Conservation (phyloP, 92 coral and sea anemone genomes). For the Phymanthus crucifer region DNA sequence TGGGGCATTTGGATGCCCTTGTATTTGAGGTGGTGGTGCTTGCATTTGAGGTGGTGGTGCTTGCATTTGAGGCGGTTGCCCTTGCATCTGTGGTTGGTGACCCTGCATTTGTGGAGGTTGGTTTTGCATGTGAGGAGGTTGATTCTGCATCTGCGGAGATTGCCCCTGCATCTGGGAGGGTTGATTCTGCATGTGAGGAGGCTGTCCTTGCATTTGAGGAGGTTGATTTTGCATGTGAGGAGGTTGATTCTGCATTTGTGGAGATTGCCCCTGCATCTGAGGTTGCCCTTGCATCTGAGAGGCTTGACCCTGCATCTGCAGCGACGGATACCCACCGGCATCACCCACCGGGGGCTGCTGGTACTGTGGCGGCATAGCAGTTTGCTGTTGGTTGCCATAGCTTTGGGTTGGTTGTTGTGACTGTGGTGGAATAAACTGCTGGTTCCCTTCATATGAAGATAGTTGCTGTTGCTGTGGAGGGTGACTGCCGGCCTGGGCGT, state of each 20-base stretch:
- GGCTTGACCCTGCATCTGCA: slow-evolving; percentile 39
- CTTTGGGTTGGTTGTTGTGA: slow-evolving; percentile 36
- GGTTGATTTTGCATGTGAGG: background rate
- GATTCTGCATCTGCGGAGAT: slow-evolving; percentile 22
- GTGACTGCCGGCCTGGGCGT: slow-evolving; percentile 59
- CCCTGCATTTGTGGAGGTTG: slow-evolving; percentile 28
- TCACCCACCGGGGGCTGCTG: slow-evolving; percentile 35
- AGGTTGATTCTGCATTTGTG: slow-evolving; percentile 15
- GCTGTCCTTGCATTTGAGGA: background rate
- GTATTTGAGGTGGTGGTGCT: too few species aligned
- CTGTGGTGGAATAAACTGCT: slow-evolving; percentile 52
- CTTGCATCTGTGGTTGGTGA: slow-evolving; percentile 19
- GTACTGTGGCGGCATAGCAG: slow-evolving; percentile 33
- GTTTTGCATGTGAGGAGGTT: slow-evolving; percentile 13
- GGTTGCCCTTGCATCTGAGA: slow-evolving; percentile 8
- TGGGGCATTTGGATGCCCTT: slow-evolving; percentile 23
- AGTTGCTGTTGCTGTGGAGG: slow-evolving; percentile 48
- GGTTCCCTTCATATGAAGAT: slow-evolving; percentile 38
- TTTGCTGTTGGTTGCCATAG: slow-evolving; percentile 6
- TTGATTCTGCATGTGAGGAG: slow-evolving; percentile 26
- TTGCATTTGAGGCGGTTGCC: slow-evolving; percentile 30
- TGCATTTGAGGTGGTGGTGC: too few species aligned
- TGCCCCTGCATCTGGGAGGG: slow-evolving; percentile 28
- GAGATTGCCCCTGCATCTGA: background rate
- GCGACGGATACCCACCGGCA: slow-evolving; percentile 21